Evolutionary conservation across 2,888 invertebrate species (phyloP), one percentile per base, ranked within the genome.

Genomic region (Phalera bucephala): DNA sequence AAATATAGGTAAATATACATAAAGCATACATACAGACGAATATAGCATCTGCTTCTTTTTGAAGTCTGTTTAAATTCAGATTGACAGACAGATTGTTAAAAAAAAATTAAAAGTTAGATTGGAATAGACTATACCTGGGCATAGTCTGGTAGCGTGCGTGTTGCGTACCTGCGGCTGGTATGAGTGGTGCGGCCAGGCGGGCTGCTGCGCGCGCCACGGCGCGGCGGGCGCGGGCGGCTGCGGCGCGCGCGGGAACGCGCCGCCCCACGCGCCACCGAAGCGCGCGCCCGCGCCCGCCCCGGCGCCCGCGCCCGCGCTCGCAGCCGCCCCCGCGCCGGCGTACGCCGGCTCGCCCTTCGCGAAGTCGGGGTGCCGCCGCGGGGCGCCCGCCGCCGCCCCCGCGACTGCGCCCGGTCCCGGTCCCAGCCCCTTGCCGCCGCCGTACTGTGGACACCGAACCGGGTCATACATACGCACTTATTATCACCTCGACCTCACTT

Each of bases 301-400:
- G 48, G 55, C 58, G 7, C 58, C 43, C 33, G 43, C 48, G 38
- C 54, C 57, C 40, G 40, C 54, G 28, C 42, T 42, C 30, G 45
- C 43, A 34, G 46, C 29, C 17, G 43, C 37, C 10, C 45, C 50
- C 33, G 51, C 53, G 10, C 46, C 52, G 10, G 49, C 55, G 52
- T 64, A 45, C 40, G 61, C 56, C 26, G 62, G 52, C 40, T 71
- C 64, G 10, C 67, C 72, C 33, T 71, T 67, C 33, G 68, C 65
- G 50, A 69, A 66, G 61, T 68, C 67, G 88, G 91, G 72, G 41
- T 65, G 72, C 38, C 67, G 59, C 44, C 72, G 63, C 40, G 67
- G 71, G 42, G 70, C 66, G 38, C 68, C 73, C 33, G 49, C 66
- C 27, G 94, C 94, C 61, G 94, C 94, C 31, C 93, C 93, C 51